phyloP scores from a whole-genome alignment of 2,797 vertebrate genomes.

The Falco novaeseelandiae region DNA sequence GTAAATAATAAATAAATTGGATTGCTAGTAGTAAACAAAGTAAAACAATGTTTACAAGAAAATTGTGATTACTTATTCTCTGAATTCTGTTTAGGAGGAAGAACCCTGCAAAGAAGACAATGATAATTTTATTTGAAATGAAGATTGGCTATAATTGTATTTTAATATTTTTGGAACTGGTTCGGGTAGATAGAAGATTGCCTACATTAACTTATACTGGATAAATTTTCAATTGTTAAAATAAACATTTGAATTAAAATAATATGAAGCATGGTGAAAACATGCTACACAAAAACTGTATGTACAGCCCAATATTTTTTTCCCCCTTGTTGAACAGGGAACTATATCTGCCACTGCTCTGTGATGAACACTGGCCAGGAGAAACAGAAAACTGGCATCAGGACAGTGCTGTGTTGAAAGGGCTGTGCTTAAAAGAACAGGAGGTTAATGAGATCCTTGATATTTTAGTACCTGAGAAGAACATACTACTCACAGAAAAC shows the following conservation, averaged over 20 bases:
- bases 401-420: not conserved
- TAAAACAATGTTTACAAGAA: not conserved
- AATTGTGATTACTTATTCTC: not conserved
- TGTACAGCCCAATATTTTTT: not conserved
- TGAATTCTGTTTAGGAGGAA: not conserved
- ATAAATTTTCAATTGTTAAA: not conserved
- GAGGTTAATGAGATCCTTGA: not conserved
- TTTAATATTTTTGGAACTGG: not conserved
- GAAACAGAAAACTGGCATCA: not conserved
- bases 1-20: not conserved
- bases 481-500: not conserved
- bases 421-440: not conserved
- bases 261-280: not conserved
- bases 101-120: not conserved
- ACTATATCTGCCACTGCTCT: not conserved
- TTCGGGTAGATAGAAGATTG: not conserved
- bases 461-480: not conserved
- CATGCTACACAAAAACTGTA: not conserved
- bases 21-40: not conserved
- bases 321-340: not conserved
- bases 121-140: not conserved
- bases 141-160: not conserved
- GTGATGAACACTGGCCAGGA: not conserved
- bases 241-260: not conserved
- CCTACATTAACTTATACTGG: not conserved